phyloP scores from a whole-genome alignment of 2,797 vertebrate species.

The Dendrocincla tyrannina region DNA sequence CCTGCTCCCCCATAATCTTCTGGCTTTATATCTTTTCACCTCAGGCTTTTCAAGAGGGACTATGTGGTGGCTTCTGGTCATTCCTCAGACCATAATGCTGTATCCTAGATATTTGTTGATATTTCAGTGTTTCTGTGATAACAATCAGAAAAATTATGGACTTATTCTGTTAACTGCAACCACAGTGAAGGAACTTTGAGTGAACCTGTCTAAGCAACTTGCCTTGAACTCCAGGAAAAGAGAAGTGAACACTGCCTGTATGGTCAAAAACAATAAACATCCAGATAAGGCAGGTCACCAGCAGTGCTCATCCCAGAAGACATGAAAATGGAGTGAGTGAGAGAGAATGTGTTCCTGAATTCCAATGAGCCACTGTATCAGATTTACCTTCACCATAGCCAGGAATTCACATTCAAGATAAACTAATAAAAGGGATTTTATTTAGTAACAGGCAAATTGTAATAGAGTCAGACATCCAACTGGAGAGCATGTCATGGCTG shows the following conservation, averaged over 20 bases:
- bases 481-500: constrained; percentile 4
- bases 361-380: neutral
- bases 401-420: constrained; percentile 31
- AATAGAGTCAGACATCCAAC: constrained; percentile 7
- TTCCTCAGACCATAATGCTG: neutral
- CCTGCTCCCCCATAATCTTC: neutral
- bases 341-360: neutral
- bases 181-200: neutral
- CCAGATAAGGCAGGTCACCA: neutral
- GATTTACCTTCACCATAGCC: neutral
- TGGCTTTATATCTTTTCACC: neutral
- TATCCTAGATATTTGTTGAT: neutral
- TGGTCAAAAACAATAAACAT: constrained; percentile 18
- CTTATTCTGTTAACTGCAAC: neutral
- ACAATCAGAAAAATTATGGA: neutral
- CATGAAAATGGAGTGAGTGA: neutral
- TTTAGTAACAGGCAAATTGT: constrained; percentile 18
- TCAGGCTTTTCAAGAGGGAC: neutral
- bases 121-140: neutral
- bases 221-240: neutral
- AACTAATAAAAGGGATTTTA: constrained; percentile 35
- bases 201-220: neutral
- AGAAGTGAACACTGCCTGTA: neutral
- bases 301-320: neutral
- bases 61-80: neutral